Evolutionary conservation across 2,797 vertebrate genomes (phyloP), one percentile per base, ranked within the genome.

Genomic region (Tangara arthus): DNA sequence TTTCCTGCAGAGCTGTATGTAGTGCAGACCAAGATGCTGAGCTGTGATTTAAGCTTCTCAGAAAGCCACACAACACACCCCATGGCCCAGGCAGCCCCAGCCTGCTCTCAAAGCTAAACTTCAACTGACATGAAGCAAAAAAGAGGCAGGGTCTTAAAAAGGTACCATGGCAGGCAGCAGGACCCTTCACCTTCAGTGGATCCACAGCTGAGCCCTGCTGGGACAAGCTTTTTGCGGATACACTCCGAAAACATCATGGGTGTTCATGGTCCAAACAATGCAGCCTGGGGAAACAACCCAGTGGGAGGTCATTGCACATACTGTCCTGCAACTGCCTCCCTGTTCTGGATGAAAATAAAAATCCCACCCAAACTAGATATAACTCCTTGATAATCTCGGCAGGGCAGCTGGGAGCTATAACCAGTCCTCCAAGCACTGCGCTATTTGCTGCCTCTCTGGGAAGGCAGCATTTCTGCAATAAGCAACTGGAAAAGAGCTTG

Each of bases 341-440:
- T 64, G 63, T 72, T 63, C 73, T 35, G 34, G 66, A 77, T 84
- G 83, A 82, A 92, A 95, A 94, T 89, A 85, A 89, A 90, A 94
- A 81, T 79, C 73, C 87, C 78, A 44, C 81, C 89, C 78, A 49
- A 65, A 89, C 63, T 82, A 68, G 71, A 89, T 87, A 47, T 65
- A 96, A 89, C 35, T 77, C 55, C 66, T 49, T 3, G 55, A 87
- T 84, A 87, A 95, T 82, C 92, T 84, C 81, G 27, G 81, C 2
- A 1, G 42, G 70, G 87, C 89, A 90, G 95, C 81, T 89, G 87
- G 83, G 63, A 89, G 78, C 91, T 96, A 84, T 72, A 87, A 92
- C 32, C 66, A 92, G 71, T 63, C 68, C 78, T 73, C 63, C 32
- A 4, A 82, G 52, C 57, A n/a, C 28, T 2, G 4, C 8, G 26